Evolutionary conservation across 2,113 vertebrate species (phyloP), one percentile per base, ranked within the genome.

Genomic region (Thomomys bottae): DNA sequence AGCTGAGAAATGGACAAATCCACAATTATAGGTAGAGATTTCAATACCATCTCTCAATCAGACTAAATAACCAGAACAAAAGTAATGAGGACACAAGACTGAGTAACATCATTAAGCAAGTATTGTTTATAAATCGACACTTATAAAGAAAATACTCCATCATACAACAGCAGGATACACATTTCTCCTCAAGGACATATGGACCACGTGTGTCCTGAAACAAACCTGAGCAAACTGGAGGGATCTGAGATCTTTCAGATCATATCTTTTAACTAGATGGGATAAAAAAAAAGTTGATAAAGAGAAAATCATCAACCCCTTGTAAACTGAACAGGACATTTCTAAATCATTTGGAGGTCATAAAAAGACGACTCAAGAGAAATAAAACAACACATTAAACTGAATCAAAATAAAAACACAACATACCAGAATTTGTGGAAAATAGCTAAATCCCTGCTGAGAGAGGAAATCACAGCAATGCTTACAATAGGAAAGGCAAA

Each of bases 21-120:
- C 14, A 77, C 26, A 87, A 42, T 45, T 42, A 6, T 40, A 78
- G 32, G 32, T 90, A 54, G 30, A 88, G 72, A 40, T 21, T 79
- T 91, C 32, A 87, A 78, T 3, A 70, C 59, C n/a, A 18, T 83
- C 64, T 81, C 36, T 68, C 6, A 61, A 72, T 11, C 34, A 59
- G 45, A 75, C 32, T 45, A 89, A 89, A 38, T 21, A 87, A 32
- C 38, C 59, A 80, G 57, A 85, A 57, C 49, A 36, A 89, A 72
- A 42, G 32, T 26, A 57, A 24, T 40, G 40, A 28, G 15, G 40
- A 84, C 54, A 18, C 24, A 67, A 59, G 28, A 11, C 20, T 76
- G 42, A 80, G 26, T 20, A 68, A 61, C 42, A 76, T n/a, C 61
- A 76, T 42, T 23, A 45, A 20, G 42, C 76, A 66, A 42, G 49